Conservation (phyloP, 2,797 vertebrate species). For the Hylomyscus alleni region DNA sequence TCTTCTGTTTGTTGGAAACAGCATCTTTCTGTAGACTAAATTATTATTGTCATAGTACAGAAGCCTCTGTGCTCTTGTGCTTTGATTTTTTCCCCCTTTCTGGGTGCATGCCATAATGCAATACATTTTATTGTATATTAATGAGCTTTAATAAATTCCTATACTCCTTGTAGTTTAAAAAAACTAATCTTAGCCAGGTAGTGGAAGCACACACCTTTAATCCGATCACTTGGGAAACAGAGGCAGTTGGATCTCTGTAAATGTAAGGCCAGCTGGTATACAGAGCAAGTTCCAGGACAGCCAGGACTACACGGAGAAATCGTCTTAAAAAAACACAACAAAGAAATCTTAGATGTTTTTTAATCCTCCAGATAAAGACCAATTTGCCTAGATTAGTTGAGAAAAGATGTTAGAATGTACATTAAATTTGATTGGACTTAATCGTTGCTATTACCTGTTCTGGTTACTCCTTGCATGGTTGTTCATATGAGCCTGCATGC, state of each 20-base stretch:
- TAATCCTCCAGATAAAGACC: not conserved
- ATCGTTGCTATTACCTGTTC: not conserved
- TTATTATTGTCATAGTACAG: not conserved
- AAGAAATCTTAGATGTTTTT: not conserved
- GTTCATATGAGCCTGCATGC: not conserved
- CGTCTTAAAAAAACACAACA: too few species aligned
- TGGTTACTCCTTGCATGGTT: not conserved
- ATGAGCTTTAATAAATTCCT: not conserved
- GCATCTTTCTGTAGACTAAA: not conserved
- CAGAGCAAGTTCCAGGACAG: not conserved
- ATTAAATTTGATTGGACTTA: not conserved
- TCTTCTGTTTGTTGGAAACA: not conserved
- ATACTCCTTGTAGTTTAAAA: not conserved
- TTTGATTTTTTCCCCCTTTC: not conserved
- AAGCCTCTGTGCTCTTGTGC: not conserved
- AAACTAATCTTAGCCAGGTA: not conserved
- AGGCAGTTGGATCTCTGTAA: not conserved
- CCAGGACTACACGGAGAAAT: not conserved
- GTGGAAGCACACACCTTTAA: not conserved
- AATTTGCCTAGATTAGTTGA: constrained; percentile 12
- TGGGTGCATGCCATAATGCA: not conserved
- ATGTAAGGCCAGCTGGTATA: not conserved
- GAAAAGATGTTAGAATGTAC: not conserved
- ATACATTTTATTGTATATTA: not conserved
- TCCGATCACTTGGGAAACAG: not conserved